Percentiles rank a stretch among this genome's conserved stretches.
Conservation (phyloP, 2,888 invertebrate genomes). For the Lamellibrachia satsuma region DNA sequence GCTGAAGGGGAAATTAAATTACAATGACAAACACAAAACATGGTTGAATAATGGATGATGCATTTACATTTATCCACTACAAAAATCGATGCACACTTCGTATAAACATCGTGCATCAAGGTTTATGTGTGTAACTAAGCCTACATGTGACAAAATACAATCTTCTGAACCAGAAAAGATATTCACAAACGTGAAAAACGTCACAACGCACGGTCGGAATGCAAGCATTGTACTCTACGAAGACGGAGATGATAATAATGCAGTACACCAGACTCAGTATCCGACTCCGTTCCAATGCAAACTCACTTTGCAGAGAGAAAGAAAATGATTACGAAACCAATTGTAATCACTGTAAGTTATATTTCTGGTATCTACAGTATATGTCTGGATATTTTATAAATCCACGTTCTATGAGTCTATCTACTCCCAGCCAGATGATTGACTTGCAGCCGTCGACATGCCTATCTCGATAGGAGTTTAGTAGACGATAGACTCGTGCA, state of each 20-base stretch:
- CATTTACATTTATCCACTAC: background rate
- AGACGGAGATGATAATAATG: too few relatives aligned
- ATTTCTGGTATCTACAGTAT: background rate
- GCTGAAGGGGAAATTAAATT: conserved; percentile 10
- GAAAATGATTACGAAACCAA: background rate
- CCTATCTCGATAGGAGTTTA: background rate
- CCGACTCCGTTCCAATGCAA: background rate
- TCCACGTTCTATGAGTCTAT: background rate
- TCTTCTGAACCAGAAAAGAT: background rate
- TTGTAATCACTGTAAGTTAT: background rate
- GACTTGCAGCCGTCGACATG: background rate
- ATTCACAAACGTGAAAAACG: background rate
- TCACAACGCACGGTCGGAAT: too few relatives aligned
- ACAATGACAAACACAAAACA: background rate
- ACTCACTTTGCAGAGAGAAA: background rate
- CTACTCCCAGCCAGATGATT: background rate
- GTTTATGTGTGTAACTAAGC: background rate
- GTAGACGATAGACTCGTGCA: too few relatives aligned
- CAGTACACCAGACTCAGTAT: background rate
- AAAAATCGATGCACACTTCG: background rate
- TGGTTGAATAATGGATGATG: conserved; percentile 6
- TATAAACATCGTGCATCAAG: background rate
- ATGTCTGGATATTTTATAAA: background rate
- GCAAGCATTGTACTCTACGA: too few relatives aligned
- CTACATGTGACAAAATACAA: background rate